Base-by-base conservation (phyloP, 2,113 vertebrate species). In the Apteryx mantelli region DNA sequence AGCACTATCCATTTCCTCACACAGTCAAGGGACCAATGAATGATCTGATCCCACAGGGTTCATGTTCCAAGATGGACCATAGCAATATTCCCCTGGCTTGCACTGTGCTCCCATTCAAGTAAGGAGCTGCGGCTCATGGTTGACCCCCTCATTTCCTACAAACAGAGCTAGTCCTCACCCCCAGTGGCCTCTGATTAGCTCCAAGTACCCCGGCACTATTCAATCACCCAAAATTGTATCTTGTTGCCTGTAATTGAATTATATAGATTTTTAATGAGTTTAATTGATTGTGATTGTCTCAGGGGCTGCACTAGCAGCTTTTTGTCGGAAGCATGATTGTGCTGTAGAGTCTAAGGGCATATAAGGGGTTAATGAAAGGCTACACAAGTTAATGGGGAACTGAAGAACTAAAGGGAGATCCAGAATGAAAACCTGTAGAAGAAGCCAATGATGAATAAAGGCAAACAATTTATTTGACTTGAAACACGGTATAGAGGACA, bases 381-480 rank as follows among this genome's bases (percentile, higher is more conserved):
- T 91, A 65, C 34, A 28, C 3, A 42, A 77, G 63, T 96, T 95
- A 95, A 92, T 83, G 16, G n/a, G 34, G 48, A 95, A 60, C 24
- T 85, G 66, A 74, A 86, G 93, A 86, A 87, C 60, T 53, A 86
- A 81, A 71, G 74, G 64, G 34, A 52, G 17, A 40, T 7, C 15
- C 61, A 38, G 75, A 32, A 52, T 84, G 44, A 83, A 86, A 88
- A 75, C 30, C 86, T 82, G 12, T 53, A n/a, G 75, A 89, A 92
- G 77, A 91, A 94, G 5, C 24, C 52, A 34, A 56, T 71, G 82
- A 92, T 86, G 81, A 96, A 97, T 96, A 96, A 97, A 52, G 70
- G 68, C 80, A 96, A 97, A 96, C 95, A 92, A 93, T 97, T 97
- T 98, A 96, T 97, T 97, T 98, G 91, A 95, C 95, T 97, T 94